Evolutionary conservation across 1,140 invertebrate species (phyloP).

Genomic region (Drosophila pseudoobscura): DNA sequence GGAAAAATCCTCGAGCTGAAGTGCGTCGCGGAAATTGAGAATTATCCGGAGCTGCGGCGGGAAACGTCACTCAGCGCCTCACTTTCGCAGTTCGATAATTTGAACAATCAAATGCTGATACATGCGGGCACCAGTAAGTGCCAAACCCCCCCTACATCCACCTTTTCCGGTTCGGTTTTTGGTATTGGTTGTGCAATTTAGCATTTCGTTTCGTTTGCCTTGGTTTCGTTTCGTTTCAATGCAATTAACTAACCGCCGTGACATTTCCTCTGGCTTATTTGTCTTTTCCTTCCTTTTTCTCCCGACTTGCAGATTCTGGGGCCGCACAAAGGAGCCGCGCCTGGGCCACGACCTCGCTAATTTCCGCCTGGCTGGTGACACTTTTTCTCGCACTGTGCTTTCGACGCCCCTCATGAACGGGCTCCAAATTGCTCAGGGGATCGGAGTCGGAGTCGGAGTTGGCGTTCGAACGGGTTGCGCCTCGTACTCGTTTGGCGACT

Average conservation of each 20-base stretch:
- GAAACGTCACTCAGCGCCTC: conserved; percentile 67
- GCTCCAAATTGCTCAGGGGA: conserved; percentile 2
- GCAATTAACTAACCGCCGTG: conserved; percentile 19
- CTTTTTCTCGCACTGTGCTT: conserved; percentile 41
- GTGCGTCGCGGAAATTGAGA: conserved; percentile 82
- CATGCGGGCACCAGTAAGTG: conserved; percentile 68
- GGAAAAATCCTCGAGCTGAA: conserved; percentile 73
- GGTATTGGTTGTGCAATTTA: conserved; percentile 4
- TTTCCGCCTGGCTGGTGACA: conserved; percentile 56
- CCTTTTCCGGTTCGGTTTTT: background rate
- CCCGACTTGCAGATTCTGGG: conserved; percentile 31
- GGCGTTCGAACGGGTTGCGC: conserved; percentile 16
- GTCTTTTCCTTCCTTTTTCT: conserved; percentile 3
- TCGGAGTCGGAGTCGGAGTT: background rate
- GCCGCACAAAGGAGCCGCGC: conserved; percentile 35
- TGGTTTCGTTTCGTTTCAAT: background rate
- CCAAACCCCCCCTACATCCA: background rate
- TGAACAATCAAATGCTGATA: conserved; percentile 82
- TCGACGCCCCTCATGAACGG: conserved; percentile 60
- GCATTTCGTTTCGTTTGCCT: conserved; percentile 1
- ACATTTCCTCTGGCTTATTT: conserved; percentile 3
- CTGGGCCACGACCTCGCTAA: conserved; percentile 46
- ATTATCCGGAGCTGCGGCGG: conserved; percentile 75
- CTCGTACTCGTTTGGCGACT: conserved; percentile 29
- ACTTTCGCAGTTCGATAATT: conserved; percentile 73